These are phyloP conservation scores for Delphinapterus leucas DNA, from an alignment of 2,113 vertebrate genomes.

Conservation along the genomic window DNA sequence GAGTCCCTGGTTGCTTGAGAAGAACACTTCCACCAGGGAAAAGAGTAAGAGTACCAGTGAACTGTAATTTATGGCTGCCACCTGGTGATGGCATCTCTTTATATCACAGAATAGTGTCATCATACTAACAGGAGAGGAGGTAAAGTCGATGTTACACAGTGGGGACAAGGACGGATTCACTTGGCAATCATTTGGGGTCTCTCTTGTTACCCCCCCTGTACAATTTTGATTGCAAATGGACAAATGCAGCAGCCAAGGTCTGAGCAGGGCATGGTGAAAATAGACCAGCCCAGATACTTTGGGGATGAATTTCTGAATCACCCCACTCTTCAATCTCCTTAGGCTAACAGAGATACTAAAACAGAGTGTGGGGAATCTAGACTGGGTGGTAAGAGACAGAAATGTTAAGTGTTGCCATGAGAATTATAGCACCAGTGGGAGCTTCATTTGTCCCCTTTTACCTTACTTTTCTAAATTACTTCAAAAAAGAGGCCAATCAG, in stretches of 20 bases:
- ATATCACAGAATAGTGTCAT: background rate
- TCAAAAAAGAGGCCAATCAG: background rate
- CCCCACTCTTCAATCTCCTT: background rate
- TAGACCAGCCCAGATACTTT: background rate
- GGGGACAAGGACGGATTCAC: background rate
- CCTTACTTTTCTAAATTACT: background rate
- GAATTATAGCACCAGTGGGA: background rate
- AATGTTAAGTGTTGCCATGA: background rate
- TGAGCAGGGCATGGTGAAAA: background rate
- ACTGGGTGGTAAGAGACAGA: background rate
- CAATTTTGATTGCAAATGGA: background rate
- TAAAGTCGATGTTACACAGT: background rate
- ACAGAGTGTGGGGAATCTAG: background rate
- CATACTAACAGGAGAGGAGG: background rate
- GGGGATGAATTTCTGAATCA: background rate
- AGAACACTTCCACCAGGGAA: background rate
- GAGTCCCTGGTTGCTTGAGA: background rate
- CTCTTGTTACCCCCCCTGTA: background rate
- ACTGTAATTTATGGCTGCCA: background rate
- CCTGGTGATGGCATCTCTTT: background rate
- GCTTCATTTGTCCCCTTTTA: background rate
- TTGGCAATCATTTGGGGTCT: background rate
- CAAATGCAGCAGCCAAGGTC: background rate
- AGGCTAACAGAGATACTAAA: background rate
- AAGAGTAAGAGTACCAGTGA: background rate